Evolutionary conservation across 2,888 invertebrate genomes (phyloP).

Genomic region (Acleris emargana): DNA sequence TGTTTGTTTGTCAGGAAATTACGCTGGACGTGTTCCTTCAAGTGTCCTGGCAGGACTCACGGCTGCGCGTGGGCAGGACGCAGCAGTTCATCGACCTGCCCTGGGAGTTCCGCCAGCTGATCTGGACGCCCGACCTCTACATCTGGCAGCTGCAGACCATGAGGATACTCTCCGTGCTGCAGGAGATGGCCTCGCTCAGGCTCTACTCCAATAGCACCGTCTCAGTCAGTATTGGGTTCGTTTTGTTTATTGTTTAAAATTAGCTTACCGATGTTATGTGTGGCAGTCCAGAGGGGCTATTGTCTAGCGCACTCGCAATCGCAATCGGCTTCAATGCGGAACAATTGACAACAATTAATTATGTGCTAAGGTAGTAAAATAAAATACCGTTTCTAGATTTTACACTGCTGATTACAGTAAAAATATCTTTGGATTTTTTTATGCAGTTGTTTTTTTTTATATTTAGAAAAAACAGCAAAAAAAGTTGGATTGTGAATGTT

Average conservation of each 20-base stretch:
- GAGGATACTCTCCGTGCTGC: slow-evolving; percentile 84
- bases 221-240: slow-evolving; percentile 86
- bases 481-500: too few species aligned
- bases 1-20: slow-evolving; percentile 81
- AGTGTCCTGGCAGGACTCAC: slow-evolving; percentile 85
- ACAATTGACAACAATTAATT: too few species aligned
- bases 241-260: slow-evolving; percentile 42
- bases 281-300: too few species aligned
- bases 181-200: slow-evolving; percentile 85
- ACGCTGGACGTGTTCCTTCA: slow-evolving; percentile 86
- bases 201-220: slow-evolving; percentile 85
- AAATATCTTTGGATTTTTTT: too few species aligned
- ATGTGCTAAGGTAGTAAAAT: too few species aligned
- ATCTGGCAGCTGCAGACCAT: slow-evolving; percentile 86
- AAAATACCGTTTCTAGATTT: too few species aligned
- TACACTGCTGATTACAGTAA: too few species aligned
- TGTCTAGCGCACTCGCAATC: too few species aligned
- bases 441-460: too few species aligned
- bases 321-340: too few species aligned
- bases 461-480: too few species aligned
- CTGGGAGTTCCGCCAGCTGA: slow-evolving; percentile 84
- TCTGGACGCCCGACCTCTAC: slow-evolving; percentile 86
- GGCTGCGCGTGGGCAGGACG: slow-evolving; percentile 70
- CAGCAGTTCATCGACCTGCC: slow-evolving; percentile 82
- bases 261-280: too few species aligned